These are phyloP conservation scores for Omphaloscelis lunosa DNA, from an alignment of 2,888 invertebrate species.

Conservation along the genomic window DNA sequence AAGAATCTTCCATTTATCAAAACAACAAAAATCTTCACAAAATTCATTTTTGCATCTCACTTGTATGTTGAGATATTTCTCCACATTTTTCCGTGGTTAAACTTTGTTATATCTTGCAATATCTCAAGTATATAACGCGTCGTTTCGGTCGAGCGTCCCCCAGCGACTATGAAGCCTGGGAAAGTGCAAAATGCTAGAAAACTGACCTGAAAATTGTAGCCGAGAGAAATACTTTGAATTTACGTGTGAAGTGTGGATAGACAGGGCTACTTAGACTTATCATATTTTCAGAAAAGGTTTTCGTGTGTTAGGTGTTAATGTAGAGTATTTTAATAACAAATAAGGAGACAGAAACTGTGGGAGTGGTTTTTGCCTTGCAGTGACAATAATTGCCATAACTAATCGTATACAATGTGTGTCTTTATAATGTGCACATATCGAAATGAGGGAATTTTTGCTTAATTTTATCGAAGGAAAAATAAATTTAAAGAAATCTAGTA, in stretches of 20 bases:
- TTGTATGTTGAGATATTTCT: conserved; percentile 7
- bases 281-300: conserved; percentile 3
- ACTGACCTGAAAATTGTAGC: conserved; percentile 36
- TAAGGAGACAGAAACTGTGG: not conserved
- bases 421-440: too few relatives aligned
- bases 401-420: not conserved
- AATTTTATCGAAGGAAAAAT: too few relatives aligned
- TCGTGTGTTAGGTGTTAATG: not conserved
- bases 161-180: conserved; percentile 5
- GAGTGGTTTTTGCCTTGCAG: not conserved
- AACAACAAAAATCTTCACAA: not conserved
- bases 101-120: conserved; percentile 48
- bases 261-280: not conserved
- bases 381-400: too few relatives aligned
- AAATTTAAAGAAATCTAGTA: too few relatives aligned
- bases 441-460: too few relatives aligned
- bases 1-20: not conserved
- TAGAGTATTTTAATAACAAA: not conserved
- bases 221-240: conserved; percentile 10
- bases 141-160: conserved; percentile 25
- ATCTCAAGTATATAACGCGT: conserved; percentile 20
- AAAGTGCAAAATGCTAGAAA: conserved; percentile 28
- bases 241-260: conserved; percentile 2
- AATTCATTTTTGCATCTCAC: not conserved
- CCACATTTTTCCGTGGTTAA: conserved; percentile 20